phyloP scores from a whole-genome alignment of 2,797 vertebrate genomes.

The Catostomus latipinnis region DNA sequence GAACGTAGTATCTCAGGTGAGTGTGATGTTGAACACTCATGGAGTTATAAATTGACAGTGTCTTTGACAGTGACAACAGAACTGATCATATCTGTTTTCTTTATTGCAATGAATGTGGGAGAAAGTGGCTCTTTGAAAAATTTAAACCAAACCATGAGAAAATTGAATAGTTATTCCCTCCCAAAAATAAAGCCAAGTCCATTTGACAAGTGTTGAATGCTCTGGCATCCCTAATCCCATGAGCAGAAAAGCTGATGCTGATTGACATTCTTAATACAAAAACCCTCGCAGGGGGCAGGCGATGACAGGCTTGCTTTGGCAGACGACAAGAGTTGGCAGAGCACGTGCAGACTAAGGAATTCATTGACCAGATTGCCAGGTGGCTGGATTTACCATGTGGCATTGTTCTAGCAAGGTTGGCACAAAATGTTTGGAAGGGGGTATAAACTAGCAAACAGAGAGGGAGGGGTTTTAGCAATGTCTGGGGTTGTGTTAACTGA shows the following conservation, averaged over 20 bases:
- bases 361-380: constrained; percentile 73
- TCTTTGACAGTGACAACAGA: too few species aligned
- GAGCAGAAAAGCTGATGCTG: constrained; percentile 71
- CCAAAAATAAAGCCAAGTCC: constrained; percentile 36
- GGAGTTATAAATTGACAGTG: too few species aligned
- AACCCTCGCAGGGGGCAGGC: constrained; percentile 60
- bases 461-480: constrained; percentile 50
- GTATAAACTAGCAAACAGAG: constrained; percentile 48
- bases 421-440: constrained; percentile 36
- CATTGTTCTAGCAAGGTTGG: constrained; percentile 50
- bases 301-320: constrained; percentile 67
- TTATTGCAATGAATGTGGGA: too few species aligned
- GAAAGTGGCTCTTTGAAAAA: too few species aligned
- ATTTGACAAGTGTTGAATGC: constrained; percentile 81
- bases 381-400: constrained; percentile 65
- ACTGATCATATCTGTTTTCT: too few species aligned
- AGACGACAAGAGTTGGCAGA: constrained; percentile 71
- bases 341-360: constrained; percentile 39
- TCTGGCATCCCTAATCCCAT: constrained; percentile 70
- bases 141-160: too few species aligned
- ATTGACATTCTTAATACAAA: constrained; percentile 82
- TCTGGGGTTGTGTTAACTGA: constrained; percentile 41
- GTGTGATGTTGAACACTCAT: too few species aligned
- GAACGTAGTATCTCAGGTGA: too few species aligned
- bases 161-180: too few species aligned